Conservation (phyloP, 1,140 invertebrate genomes). For the Dendroctonus ponderosae region DNA sequence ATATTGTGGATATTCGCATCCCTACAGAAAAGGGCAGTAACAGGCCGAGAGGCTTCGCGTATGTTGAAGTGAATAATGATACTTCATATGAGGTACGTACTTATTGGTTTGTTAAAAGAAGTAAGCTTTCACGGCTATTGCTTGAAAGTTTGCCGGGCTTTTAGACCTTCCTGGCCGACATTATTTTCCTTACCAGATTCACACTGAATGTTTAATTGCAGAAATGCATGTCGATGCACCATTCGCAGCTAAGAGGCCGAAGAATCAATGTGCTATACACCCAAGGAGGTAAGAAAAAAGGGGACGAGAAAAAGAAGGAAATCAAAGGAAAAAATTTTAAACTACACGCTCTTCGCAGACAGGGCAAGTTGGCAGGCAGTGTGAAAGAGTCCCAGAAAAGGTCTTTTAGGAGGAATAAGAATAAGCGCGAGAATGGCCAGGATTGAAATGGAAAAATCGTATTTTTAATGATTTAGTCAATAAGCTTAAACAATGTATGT, state of each 20-base stretch:
- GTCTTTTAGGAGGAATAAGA: conserved; percentile 47
- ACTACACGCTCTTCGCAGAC: conserved; percentile 51
- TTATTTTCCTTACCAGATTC: too few species aligned
- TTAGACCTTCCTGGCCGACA: too few species aligned
- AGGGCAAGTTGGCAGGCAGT: conserved; percentile 51
- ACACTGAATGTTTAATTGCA: conserved; percentile 38
- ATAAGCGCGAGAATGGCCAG: conserved; percentile 1
- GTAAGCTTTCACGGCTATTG: too few species aligned
- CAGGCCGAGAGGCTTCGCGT: conserved; percentile 52
- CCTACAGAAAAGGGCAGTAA: conserved; percentile 47
- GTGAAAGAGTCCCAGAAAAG: conserved; percentile 48
- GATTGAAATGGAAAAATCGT: too few species aligned
- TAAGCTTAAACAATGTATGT: too few species aligned
- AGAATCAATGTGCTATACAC: conserved; percentile 54
- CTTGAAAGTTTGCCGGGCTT: too few species aligned
- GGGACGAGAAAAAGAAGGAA: conserved; percentile 45
- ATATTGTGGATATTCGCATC: conserved; percentile 51
- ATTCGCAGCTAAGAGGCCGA: conserved; percentile 50
- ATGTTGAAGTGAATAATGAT: conserved; percentile 52
- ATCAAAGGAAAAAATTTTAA: conserved; percentile 54
- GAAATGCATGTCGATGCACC: conserved; percentile 55
- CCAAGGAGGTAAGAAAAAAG: conserved; percentile 48
- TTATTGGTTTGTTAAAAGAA: background rate
- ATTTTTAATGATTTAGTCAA: too few species aligned
- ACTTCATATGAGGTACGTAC: conserved; percentile 52